Percentiles rank a stretch among this genome's conserved stretches.
Conservation (phyloP, 2,888 invertebrate species). For the Mythimna pallens region DNA sequence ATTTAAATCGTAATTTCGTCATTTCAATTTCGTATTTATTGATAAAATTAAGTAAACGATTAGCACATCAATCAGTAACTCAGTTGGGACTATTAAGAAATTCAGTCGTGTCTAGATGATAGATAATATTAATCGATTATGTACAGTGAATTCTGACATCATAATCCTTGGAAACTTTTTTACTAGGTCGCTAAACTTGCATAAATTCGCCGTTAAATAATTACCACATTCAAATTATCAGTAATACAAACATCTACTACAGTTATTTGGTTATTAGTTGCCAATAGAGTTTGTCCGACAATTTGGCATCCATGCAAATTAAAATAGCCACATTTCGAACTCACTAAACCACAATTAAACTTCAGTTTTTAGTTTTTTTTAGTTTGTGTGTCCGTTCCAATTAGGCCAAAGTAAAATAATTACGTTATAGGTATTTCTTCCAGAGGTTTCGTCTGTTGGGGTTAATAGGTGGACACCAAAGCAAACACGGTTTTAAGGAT, state of each 20-base stretch:
- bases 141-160: conserved; percentile 28
- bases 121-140: conserved; percentile 33
- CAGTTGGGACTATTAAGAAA: neutral
- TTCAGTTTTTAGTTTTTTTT: neutral
- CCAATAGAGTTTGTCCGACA: conserved; percentile 21
- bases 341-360: neutral
- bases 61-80: neutral
- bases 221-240: conserved; percentile 22
- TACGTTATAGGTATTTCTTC: too few relatives aligned
- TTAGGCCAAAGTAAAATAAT: neutral
- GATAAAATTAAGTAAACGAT: neutral
- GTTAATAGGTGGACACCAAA: too few relatives aligned
- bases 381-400: neutral
- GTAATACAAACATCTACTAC: conserved; percentile 15
- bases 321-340: neutral
- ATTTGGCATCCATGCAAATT: neutral
- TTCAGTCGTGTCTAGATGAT: conserved; percentile 2
- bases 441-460: too few relatives aligned
- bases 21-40: neutral
- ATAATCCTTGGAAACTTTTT: conserved; percentile 31
- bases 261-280: conserved; percentile 13
- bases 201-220: conserved; percentile 24
- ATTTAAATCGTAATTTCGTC: conserved; percentile 4
- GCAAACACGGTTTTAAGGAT: too few relatives aligned
- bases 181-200: conserved; percentile 18